Base-by-base conservation (phyloP, 2,113 vertebrate species). In the Rhadina sibilatrix region DNA sequence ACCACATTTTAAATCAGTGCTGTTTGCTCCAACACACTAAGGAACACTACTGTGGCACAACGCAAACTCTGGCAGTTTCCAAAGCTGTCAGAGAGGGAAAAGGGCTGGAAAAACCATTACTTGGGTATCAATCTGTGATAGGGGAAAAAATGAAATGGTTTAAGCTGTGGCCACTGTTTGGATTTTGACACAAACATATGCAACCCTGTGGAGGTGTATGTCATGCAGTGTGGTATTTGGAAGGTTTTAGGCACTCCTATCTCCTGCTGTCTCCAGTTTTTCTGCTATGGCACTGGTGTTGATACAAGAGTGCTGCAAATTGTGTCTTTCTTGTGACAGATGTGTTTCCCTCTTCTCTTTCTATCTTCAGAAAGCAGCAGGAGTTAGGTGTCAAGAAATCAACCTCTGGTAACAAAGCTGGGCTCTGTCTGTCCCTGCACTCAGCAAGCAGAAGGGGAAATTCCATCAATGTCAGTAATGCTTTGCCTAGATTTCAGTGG, bases 21-120 rank as follows among this genome's bases (percentile, higher is more conserved):
- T 60, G 5, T 46, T 82, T 42, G 22, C 38, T 83, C 31, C 0
- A 0, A n/a, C 11, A 49, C 9, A 2, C 15, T 3, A 6, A 79
- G 28, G 37, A 68, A 17, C 15, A 7, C 15, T 40, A 5, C 23
- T 1, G 1, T 64, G 57, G 35, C n/a, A 71, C 8, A 10, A 21
- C 0, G 0, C 7, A 37, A 60, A 60, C 22, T 52, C 53, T 52
- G 63, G 11, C 16, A 31, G 9, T 65, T 89, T 76, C 57, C 42
- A 80, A 83, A 57, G 2, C 10, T 27, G 15, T 54, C 37, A 38
- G 31, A 87, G 19, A 72, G 4, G n/a, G 12, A 56, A 54, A 61
- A 57, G 4, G 8, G 1, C 57, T 89, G 33, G 18, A 84, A 78
- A 37, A 82, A 53, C 37, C 21, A 15, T 19, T 11, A 8, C 20